Conservation (phyloP, 2,888 invertebrate species). For the Craniophora ligustri region DNA sequence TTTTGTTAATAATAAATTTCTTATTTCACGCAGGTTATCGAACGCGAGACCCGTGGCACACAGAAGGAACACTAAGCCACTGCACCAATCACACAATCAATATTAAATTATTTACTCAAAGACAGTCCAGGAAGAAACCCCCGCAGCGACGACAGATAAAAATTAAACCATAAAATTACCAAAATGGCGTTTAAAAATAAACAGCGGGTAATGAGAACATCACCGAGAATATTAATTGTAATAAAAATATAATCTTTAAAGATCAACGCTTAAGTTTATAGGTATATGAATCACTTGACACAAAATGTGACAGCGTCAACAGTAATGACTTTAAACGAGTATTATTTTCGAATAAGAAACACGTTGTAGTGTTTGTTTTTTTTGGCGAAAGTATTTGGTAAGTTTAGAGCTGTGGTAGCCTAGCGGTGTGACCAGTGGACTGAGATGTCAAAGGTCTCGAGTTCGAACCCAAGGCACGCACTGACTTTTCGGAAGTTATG, state of each 20-base stretch:
- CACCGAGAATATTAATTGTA: constrained; percentile 33
- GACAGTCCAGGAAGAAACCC: no score
- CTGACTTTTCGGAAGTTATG: no score
- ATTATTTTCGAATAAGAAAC: constrained; percentile 22
- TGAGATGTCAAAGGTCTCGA: no score
- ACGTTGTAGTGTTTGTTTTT: neutral
- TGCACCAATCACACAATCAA: no score
- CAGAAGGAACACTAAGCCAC: no score
- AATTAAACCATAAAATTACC: constrained; percentile 9
- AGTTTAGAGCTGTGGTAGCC: no score
- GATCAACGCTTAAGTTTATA: constrained; percentile 28
- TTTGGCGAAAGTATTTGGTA: constrained; percentile 1
- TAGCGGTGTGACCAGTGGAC: no score
- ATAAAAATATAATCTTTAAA: constrained; percentile 43
- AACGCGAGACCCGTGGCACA: no score
- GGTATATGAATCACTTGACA: constrained; percentile 23
- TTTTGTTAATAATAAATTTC: no score
- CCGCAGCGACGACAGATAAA: neutral
- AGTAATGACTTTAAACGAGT: constrained; percentile 30
- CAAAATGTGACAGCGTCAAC: constrained; percentile 23
- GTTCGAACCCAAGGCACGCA: no score
- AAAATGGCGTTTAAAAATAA: constrained; percentile 36
- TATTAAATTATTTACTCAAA: no score
- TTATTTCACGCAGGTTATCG: no score
- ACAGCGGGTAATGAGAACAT: constrained; percentile 36